Percentiles rank a stretch among this genome's conserved stretches.
Evolutionary conservation across 2,113 vertebrate species (phyloP).

Genomic region (Lepidothrix coronata): DNA sequence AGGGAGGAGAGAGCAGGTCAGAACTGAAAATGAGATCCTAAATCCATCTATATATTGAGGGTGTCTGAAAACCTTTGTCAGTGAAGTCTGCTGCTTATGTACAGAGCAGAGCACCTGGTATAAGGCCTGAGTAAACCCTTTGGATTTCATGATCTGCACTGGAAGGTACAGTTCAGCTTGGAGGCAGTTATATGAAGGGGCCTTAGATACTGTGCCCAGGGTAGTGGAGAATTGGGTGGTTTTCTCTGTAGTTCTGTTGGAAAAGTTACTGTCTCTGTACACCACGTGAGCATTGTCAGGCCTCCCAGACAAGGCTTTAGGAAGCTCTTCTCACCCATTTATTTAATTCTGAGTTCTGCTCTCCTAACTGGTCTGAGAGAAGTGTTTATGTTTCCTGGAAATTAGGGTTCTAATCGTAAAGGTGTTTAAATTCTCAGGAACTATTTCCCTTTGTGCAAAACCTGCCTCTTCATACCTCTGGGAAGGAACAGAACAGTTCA

Average conservation of each 20-base stretch:
- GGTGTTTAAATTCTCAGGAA: background rate
- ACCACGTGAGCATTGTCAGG: rapidly evolving
- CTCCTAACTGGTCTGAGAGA: background rate
- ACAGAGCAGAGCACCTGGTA: background rate
- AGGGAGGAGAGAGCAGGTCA: background rate
- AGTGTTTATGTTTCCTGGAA: background rate
- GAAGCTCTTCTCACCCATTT: background rate
- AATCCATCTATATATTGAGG: background rate
- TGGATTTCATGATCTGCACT: background rate
- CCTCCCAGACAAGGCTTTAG: background rate
- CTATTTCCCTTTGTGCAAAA: background rate
- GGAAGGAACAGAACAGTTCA: background rate
- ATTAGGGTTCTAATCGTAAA: background rate
- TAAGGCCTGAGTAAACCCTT: background rate
- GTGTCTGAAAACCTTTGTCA: background rate
- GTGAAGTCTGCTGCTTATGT: too few species aligned
- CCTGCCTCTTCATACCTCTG: background rate
- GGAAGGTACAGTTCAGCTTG: background rate
- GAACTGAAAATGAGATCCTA: background rate
- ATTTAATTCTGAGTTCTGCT: background rate
- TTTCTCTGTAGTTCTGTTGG: background rate
- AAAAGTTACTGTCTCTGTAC: background rate
- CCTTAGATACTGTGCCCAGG: background rate
- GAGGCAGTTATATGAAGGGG: background rate
- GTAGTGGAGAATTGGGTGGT: background rate